These are phyloP conservation scores for Melanchra persicariae DNA, from an alignment of 2,888 invertebrate genomes.

Conservation along the genomic window DNA sequence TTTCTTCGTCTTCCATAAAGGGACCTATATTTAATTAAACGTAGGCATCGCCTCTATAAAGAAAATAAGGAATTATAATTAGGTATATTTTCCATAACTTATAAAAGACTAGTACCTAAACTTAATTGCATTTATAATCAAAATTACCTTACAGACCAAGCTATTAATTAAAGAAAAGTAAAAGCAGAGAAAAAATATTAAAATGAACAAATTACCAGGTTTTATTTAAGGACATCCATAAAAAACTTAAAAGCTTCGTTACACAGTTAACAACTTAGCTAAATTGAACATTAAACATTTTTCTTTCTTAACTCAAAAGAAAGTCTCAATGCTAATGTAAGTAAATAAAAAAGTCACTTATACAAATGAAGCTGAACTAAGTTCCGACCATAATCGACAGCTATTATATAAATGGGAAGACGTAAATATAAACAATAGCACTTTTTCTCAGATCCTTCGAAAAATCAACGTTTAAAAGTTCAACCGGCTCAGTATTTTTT, in stretches of 20 bases:
- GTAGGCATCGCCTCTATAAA: background rate
- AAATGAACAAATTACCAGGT: background rate
- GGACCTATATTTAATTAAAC: background rate
- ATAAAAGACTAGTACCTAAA: background rate
- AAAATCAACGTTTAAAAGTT: slow-evolving; percentile 1
- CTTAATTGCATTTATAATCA: background rate
- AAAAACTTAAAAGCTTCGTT: slow-evolving; percentile 19
- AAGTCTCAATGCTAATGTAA: slow-evolving; percentile 22
- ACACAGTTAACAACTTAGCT: slow-evolving; percentile 22
- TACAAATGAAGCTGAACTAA: slow-evolving; percentile 36
- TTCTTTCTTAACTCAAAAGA: slow-evolving; percentile 9
- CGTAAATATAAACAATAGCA: slow-evolving; percentile 27
- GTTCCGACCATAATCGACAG: slow-evolving; percentile 18
- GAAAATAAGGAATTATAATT: background rate
- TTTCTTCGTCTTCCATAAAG: background rate
- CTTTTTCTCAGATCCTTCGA: background rate
- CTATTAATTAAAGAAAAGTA: background rate
- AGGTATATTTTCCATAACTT: background rate
- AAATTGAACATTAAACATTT: slow-evolving; percentile 12
- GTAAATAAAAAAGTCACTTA: slow-evolving; percentile 28
- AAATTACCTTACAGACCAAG: background rate
- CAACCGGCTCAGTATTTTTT: background rate
- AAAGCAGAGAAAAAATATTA: background rate
- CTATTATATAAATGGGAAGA: slow-evolving; percentile 32
- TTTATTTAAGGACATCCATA: slow-evolving; percentile 21